A percentile compares a stretch with the other conserved stretches of the same genome.
Conservation (phyloP, 2,113 vertebrate species). For the Candoia aspera region DNA sequence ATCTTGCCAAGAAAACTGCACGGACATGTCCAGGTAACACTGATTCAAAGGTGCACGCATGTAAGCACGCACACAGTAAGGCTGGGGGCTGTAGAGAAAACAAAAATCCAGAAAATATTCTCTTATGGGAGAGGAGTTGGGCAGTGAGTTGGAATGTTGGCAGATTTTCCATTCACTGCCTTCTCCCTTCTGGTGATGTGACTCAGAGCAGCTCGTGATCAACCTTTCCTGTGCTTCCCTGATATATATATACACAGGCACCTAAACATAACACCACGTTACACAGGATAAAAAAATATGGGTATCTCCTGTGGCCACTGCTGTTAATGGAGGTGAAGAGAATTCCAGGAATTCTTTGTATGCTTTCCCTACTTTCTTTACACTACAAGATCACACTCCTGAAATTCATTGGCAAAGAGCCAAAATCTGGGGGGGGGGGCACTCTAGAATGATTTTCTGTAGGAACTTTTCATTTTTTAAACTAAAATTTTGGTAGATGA, state of each 20-base stretch:
- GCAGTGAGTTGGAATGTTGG: background rate
- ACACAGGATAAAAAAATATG: background rate
- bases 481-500: background rate
- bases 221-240: background rate
- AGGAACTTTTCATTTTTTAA: background rate
- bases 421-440: too few species aligned
- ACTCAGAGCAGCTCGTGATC: background rate
- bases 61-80: background rate
- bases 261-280: background rate
- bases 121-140: background rate
- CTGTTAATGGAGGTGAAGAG: background rate
- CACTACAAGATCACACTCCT: background rate
- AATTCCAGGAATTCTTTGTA: background rate
- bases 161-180: too few species aligned
- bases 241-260: too few species aligned
- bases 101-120: background rate
- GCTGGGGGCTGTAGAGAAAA: background rate
- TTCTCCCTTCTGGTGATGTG: background rate
- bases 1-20: background rate
- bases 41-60: background rate
- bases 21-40: background rate
- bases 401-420: background rate
- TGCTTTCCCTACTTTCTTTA: background rate
- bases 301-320: background rate
- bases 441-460: background rate